These are phyloP conservation scores for Callopanchax toddi DNA, from an alignment of 2,113 vertebrate species.

Conservation along the genomic window DNA sequence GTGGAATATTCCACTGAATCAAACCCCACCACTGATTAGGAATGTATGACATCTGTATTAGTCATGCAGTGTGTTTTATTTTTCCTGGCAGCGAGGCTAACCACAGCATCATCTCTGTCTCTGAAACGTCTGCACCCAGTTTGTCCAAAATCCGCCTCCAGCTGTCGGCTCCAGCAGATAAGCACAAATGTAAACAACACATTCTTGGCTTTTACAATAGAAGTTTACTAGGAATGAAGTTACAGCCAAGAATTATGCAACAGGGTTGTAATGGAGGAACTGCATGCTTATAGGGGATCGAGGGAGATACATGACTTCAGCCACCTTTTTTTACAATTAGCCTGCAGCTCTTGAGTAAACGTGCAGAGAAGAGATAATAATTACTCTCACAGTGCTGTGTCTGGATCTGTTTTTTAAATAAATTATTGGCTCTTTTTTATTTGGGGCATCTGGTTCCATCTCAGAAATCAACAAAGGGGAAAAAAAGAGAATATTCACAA, in stretches of 20 bases:
- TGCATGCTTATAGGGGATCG: background rate
- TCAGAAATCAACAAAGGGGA: no score
- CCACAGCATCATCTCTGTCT: constrained; percentile 57
- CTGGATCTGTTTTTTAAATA: no score
- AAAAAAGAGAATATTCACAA: no score
- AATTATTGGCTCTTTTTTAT: no score
- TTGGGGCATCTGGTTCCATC: no score
- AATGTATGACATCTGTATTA: constrained; percentile 74
- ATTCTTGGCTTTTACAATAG: constrained; percentile 41
- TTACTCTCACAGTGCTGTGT: no score
- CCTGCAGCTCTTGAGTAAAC: no score
- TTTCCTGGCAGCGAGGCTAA: constrained; percentile 67
- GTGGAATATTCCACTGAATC: constrained; percentile 76
- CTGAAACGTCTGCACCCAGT: constrained; percentile 45
- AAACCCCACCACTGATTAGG: constrained; percentile 70
- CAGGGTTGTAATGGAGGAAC: constrained; percentile 10
- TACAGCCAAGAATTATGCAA: constrained; percentile 49
- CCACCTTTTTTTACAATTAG: no score
- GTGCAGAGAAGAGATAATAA: no score
- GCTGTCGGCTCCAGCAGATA: constrained; percentile 48
- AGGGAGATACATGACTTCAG: no score
- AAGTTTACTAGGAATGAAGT: constrained; percentile 56
- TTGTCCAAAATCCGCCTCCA: constrained; percentile 42
- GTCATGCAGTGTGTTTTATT: constrained; percentile 74
- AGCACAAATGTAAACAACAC: constrained; percentile 68